Base-by-base conservation (phyloP, 2,797 vertebrate genomes). In the Syndactyla subalaris region DNA sequence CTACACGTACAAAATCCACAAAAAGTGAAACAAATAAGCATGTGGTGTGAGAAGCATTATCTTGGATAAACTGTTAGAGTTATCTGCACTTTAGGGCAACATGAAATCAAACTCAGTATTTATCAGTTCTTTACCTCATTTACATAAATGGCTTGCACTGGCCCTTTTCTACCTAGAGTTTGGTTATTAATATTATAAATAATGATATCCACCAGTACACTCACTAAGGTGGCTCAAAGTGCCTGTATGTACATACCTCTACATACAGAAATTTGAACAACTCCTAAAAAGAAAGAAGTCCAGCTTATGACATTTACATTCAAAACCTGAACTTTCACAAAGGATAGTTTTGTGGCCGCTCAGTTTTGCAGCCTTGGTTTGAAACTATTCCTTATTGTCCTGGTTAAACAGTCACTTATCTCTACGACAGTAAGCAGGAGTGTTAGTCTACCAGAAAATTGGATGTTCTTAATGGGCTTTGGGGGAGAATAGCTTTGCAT, bases 381-480 rank as follows among this genome's bases (percentile, higher is more conserved):
- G 49, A 78, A 78, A 81, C 76, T 74, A 36, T 72, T 87, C 43
- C 21, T 77, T 62, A 79, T 34, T 95, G 84, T 90, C 52, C 63
- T 89, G 77, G 83, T 95, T 95, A 95, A 96, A 95, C 15, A 82
- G 85, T 85, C 77, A 87, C 94, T 95, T 97, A 93, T 96, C 93
- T 93, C 77, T 82, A 80, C 2, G 9, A 81, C 55, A 87, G 80
- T 96, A 93, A 95, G 83, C 92, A 89, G 94, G 67, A 95, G 85
- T 88, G 89, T 90, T 95, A 95, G 80, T 94, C 70, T 91, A 87
- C 86, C 90, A 91, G 87, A 96, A 97, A 97, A 95, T 67, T 93
- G 91, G 95, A 95, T 86, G 85, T 89, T 93, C 82, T 96, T 96
- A 96, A 96, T 88, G 88, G 88, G 90, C 93, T 96, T 96, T 86